Evolutionary conservation across 30 jellyfish, hydroid and myxozoan genomes (phyloP), one percentile per base, ranked within the genome.

Genomic region (Turritopsis dohrnii): DNA sequence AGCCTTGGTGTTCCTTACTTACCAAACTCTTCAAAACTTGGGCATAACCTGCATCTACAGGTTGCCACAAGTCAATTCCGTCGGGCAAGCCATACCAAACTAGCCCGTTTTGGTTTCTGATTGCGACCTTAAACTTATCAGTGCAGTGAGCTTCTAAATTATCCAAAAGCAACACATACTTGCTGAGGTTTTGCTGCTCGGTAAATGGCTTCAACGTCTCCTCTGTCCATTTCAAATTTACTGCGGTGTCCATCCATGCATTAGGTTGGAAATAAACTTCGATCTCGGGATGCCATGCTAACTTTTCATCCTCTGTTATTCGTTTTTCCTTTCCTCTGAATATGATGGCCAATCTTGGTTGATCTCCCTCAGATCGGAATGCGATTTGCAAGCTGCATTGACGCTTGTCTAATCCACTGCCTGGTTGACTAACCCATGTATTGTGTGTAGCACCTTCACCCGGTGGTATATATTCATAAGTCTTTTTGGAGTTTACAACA

Each of bases 241-340:
- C 72, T 0, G 24, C 75, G n/a, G 81, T 84, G 77, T 88, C 96
- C 19, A 84, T 83, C 96, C 89, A 83, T 25, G 89, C n/a, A n/a
- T n/a, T n/a, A n/a, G n/a, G n/a, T n/a, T n/a, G n/a, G n/a, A n/a
- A n/a, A n/a, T n/a, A 87, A 26, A 87, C 75, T 24, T 83, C 88
- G 53, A 84, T 83, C 28, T 53, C 90, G 16, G n/a, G n/a, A n/a
- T n/a, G n/a, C n/a, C n/a, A n/a, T n/a, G n/a, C n/a, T n/a, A n/a
- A n/a, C n/a, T n/a, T n/a, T n/a, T n/a, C n/a, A n/a, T n/a, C n/a
- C n/a, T n/a, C n/a, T n/a, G n/a, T n/a, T n/a, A n/a, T n/a, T n/a
- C n/a, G n/a, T n/a, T n/a, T n/a, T n/a, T n/a, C n/a, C n/a, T n/a
- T n/a, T n/a, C n/a, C n/a, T n/a, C n/a, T n/a, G n/a, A n/a, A n/a